Evolutionary conservation across 2,888 invertebrate genomes (phyloP), one percentile per base, ranked within the genome.

Genomic region (Caenorhabditis becei): DNA sequence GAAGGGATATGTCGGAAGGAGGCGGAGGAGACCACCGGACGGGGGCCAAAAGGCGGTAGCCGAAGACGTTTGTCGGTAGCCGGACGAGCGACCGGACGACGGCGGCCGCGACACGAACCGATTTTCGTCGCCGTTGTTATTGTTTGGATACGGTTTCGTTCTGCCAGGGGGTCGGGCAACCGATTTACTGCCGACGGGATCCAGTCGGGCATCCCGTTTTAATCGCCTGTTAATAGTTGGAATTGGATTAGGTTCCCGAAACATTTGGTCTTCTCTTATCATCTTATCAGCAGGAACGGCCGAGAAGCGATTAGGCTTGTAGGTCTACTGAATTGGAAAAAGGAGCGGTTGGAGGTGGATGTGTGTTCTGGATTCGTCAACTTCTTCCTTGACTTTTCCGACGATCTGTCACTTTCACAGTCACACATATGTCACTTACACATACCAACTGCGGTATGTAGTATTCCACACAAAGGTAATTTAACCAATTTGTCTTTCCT

Each of bases 211-310:
- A 44, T 54, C 59, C 37, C 51, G 47, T 59, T 70, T 70, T 70
- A 70, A 70, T 61, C 69, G 69, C 24, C 61, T 70, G 69, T 70
- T 70, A 70, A 70, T 54, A 54, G 54, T 49, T 49, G 69, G 18
- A 28, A 59, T 53, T 53, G 51, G 47, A 56, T 62, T 62, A 62
- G 47, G 32, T 49, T 49, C 49, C 49, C 49, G 49, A 49, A 49
- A 49, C 49, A 49, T 49, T 41, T 10, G 10, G 10, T 16, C 41
- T 2, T 14, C 5, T 16, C 16, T 16, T 16, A 41, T 41, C 41
- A 10, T 53, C 14, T 53, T 53, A 53, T 53, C 53, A 53, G 1
- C 20, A 4, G 49, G 44, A 44, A 44, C 44, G 44, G 44, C n/a
- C 14, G n/a, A n/a, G n/a, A 44, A 49, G 49, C 16, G 53, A 53